phyloP scores from a whole-genome alignment of 1,140 invertebrate genomes.

The Helicorthomorpha holstii region DNA sequence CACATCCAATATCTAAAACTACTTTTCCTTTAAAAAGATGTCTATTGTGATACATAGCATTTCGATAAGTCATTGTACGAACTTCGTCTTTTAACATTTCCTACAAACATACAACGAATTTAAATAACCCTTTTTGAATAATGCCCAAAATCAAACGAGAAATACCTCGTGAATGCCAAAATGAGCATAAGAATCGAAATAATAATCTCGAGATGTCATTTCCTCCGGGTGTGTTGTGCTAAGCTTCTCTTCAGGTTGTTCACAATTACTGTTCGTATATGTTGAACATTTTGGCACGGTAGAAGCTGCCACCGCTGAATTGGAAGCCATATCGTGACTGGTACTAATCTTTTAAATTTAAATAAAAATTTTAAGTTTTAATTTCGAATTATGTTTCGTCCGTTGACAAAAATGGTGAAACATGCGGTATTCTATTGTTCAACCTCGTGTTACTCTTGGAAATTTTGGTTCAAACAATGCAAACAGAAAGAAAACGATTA shows the following conservation, averaged over 20 bases:
- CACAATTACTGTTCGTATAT: too few relatives aligned
- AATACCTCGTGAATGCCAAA: constrained; percentile 86
- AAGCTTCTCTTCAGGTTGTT: background rate
- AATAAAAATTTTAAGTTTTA: too few relatives aligned
- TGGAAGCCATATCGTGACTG: too few relatives aligned
- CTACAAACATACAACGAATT: constrained; percentile 8
- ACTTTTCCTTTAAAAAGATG: constrained; percentile 49
- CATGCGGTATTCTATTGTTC: too few relatives aligned
- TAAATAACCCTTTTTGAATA: constrained; percentile 15
- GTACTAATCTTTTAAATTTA: too few relatives aligned
- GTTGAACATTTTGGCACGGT: too few relatives aligned
- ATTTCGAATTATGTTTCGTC: too few relatives aligned
- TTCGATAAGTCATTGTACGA: constrained; percentile 77
- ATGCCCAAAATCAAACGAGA: constrained; percentile 24
- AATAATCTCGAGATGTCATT: constrained; percentile 37
- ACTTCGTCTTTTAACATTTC: constrained; percentile 67
- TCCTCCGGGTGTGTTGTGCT: constrained; percentile 13
- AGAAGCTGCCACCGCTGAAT: too few relatives aligned
- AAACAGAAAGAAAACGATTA: too few relatives aligned
- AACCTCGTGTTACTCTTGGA: too few relatives aligned
- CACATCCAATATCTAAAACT: constrained; percentile 92
- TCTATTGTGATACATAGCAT: constrained; percentile 75
- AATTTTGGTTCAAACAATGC: too few relatives aligned
- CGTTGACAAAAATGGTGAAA: too few relatives aligned
- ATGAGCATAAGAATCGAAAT: constrained; percentile 93